Evolutionary conservation across 2,888 invertebrate genomes (phyloP), one percentile per base, ranked within the genome.

Genomic region (Zelleria hepariella): DNA sequence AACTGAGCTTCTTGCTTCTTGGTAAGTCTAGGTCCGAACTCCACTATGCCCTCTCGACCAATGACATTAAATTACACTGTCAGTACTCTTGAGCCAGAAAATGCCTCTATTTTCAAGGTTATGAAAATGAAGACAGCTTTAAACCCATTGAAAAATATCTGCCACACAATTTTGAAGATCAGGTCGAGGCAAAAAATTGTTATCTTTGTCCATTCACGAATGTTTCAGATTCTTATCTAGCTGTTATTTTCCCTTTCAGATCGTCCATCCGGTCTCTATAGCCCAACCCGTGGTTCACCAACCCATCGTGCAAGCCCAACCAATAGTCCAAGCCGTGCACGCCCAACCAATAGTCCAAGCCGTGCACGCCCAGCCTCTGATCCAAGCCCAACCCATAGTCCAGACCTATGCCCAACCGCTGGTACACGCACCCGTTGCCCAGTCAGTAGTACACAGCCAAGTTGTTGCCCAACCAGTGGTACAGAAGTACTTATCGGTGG

Each of bases 221-320:
- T n/a, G n/a, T n/a, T n/a, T n/a, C n/a, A n/a, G n/a, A n/a, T n/a
- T n/a, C n/a, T n/a, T n/a, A n/a, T n/a, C n/a, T n/a, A n/a, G n/a
- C 32, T 42, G 32, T 10, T 51, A 65, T 64, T 61, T 65, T 67
- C 69, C 67, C 5, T 62, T 60, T 15, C 62, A 62, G 62, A 53
- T 62, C 20, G 60, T 62, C 57, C 62, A 62, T 48, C 59, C 62
- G 15, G 62, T 61, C 49, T 77, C 77, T 0, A 70, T 80, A 24
- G 68, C 75, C n/a, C 72, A 72, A 52, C 76, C 78, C 15, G 69
- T 80, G 21, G 68, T 78, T 8, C 82, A 86, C 48, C n/a, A n/a
- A n/a, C n/a, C n/a, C n/a, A 67, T 82, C 53, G 58, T 24, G 18
- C 24, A 49, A 10, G 69, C 74, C 5, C 75, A 76, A 21, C 78